phyloP scores from a whole-genome alignment of 2,113 vertebrate species.

The Gavia stellata region DNA sequence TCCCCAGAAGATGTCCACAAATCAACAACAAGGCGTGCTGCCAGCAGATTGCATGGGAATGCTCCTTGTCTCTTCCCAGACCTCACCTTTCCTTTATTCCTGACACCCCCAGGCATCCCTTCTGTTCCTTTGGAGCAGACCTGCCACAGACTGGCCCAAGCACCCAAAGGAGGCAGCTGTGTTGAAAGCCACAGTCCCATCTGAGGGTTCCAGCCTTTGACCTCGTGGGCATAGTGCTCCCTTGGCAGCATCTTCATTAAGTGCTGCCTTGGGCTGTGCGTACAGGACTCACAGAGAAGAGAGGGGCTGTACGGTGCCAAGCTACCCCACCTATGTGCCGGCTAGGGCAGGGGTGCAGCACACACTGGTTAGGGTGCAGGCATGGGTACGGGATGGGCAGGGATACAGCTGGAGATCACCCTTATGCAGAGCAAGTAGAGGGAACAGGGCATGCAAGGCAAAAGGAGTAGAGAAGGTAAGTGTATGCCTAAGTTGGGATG shows the following conservation, averaged over 20 bases:
- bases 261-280: background rate
- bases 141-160: background rate
- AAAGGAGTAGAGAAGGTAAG: background rate
- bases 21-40: background rate
- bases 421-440: background rate
- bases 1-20: background rate
- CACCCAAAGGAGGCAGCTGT: background rate
- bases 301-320: background rate
- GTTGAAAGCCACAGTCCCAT: background rate
- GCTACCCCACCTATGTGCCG: background rate
- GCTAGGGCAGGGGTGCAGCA: background rate
- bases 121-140: background rate
- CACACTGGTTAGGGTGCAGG: no score
- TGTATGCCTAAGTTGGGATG: background rate
- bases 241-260: fast-evolving
- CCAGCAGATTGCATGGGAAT: background rate
- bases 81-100: background rate
- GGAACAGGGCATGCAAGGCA: background rate
- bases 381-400: background rate
- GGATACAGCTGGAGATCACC: background rate
- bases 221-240: background rate
- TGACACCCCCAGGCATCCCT: background rate
- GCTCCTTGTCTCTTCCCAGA: background rate
- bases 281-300: background rate
- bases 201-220: background rate